Evolutionary conservation across 2,113 vertebrate species (phyloP).

Genomic region (Okapia johnstoni): DNA sequence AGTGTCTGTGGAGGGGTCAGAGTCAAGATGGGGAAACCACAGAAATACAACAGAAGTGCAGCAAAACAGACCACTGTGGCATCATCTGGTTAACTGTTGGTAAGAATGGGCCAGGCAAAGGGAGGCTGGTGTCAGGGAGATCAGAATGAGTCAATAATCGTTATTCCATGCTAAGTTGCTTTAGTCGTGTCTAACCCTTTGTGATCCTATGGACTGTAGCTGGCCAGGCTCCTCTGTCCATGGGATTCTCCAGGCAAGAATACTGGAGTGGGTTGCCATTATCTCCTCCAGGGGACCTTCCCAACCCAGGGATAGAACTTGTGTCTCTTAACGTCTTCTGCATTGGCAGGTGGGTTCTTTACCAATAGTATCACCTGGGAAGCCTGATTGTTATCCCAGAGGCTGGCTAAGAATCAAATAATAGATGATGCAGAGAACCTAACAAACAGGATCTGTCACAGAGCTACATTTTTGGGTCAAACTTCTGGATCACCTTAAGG

Average conservation of each 20-base stretch:
- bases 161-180: background rate
- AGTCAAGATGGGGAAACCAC: background rate
- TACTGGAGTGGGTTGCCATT: background rate
- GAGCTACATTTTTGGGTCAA: background rate
- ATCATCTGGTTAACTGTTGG: background rate
- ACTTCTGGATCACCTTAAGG: background rate
- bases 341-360: background rate
- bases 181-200: background rate
- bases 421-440: background rate
- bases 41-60: background rate
- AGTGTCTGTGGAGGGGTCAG: background rate
- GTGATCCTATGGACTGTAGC: background rate
- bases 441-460: background rate
- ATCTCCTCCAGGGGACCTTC: background rate
- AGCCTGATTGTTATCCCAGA: background rate
- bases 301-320: fast-evolving
- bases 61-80: background rate
- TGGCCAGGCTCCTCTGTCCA: background rate
- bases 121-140: background rate
- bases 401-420: background rate
- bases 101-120: background rate
- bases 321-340: background rate
- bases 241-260: background rate
- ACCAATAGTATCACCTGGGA: background rate
- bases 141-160: background rate